Conservation (phyloP, 2,113 vertebrate species). For the Xenopus borealis region DNA sequence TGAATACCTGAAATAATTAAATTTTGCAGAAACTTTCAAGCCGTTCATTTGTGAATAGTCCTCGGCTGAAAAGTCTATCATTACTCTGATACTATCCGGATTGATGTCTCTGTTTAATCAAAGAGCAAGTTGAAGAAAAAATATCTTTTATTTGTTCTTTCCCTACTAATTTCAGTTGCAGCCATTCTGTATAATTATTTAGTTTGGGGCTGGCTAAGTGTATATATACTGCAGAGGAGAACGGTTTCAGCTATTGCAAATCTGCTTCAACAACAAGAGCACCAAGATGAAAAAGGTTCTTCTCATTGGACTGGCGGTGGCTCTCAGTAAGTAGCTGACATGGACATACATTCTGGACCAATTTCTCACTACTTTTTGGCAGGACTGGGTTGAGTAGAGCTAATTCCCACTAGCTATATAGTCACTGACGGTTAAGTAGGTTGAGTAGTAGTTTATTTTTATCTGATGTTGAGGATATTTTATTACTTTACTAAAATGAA, state of each 20-base stretch:
- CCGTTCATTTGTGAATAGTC: neutral
- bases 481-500: too few relatives aligned
- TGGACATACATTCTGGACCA: neutral
- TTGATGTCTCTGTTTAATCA: neutral
- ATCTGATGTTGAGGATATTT: too few relatives aligned
- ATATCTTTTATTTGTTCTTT: neutral
- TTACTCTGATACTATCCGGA: neutral
- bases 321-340: constrained; percentile 28
- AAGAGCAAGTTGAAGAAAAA: constrained; percentile 1
- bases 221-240: constrained; percentile 19
- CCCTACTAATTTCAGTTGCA: constrained; percentile 24
- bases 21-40: neutral
- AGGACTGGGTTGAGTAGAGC: too few relatives aligned
- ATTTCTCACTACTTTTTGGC: neutral
- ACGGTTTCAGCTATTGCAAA: neutral
- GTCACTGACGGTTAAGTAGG: too few relatives aligned
- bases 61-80: neutral
- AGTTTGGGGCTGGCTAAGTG: neutral
- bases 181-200: constrained; percentile 23
- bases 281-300: constrained; percentile 18
- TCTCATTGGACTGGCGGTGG: constrained; percentile 19
- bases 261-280: neutral
- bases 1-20: neutral
- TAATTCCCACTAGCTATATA: too few relatives aligned
- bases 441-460: too few relatives aligned